Conservation (phyloP, 1,140 invertebrate species). For the Drosophila littoralis region DNA sequence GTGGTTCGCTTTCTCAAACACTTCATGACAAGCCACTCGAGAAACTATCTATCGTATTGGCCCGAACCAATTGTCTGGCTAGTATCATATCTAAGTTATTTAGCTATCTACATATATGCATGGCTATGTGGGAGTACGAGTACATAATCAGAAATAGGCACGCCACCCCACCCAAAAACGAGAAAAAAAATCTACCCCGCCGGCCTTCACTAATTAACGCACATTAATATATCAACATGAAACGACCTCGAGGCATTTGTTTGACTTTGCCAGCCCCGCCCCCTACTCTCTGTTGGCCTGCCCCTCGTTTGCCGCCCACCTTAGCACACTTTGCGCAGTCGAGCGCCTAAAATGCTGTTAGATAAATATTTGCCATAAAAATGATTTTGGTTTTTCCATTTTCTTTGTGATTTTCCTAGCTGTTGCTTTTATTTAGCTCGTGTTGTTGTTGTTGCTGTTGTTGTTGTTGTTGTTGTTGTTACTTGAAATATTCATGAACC, state of each 20-base stretch:
- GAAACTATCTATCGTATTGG: not conserved
- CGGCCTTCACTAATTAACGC: slow-evolving; percentile 68
- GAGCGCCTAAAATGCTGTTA: slow-evolving; percentile 71
- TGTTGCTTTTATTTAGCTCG: slow-evolving; percentile 20
- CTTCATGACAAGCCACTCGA: slow-evolving; percentile 7
- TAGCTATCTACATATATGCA: slow-evolving; percentile 1
- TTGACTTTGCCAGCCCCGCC: slow-evolving; percentile 60
- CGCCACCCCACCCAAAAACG: not conserved
- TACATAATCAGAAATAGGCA: slow-evolving; percentile 1
- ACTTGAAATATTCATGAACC: slow-evolving; percentile 77
- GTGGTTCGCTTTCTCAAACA: not conserved
- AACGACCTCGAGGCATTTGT: slow-evolving; percentile 75
- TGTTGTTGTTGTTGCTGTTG: slow-evolving; percentile 9
- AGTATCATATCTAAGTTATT: slow-evolving; percentile 16
- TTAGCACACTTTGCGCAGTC: not conserved
- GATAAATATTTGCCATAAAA: slow-evolving; percentile 81
- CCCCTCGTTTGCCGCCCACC: not conserved
- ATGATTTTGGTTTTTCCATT: slow-evolving; percentile 52
- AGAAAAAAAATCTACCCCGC: slow-evolving; percentile 6
- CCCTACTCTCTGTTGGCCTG: not conserved
- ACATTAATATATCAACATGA: slow-evolving; percentile 82
- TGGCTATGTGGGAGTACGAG: not conserved
- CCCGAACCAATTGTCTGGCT: slow-evolving; percentile 1
- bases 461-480: slow-evolving; percentile 25
- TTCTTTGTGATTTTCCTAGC: slow-evolving; percentile 39